Conservation (phyloP, 2,113 vertebrate genomes). For the Eclectus roratus region DNA sequence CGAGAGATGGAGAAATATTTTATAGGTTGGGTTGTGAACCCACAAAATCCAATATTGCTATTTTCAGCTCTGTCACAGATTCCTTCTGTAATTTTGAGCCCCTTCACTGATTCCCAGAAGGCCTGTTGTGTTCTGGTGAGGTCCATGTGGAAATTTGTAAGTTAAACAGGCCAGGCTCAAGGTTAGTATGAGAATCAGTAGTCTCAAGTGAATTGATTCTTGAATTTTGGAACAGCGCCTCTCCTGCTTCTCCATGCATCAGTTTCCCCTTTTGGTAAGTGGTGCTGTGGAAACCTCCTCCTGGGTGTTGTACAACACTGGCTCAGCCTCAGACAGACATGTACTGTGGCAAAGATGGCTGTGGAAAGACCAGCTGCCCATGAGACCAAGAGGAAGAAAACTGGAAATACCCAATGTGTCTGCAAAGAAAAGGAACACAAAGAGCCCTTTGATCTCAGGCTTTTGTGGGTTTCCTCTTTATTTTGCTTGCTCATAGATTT, state of each 20-base stretch:
- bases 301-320: neutral
- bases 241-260: neutral
- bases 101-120: neutral
- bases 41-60: neutral
- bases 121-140: neutral
- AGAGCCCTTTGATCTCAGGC: conserved; percentile 16
- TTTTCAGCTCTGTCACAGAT: neutral
- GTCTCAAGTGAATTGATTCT: neutral
- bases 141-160: neutral
- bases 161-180: neutral
- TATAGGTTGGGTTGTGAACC: neutral
- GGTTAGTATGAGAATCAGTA: neutral
- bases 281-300: neutral
- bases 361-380: neutral
- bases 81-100: neutral
- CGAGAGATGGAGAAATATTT: neutral
- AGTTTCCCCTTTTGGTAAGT: neutral
- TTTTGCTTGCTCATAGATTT: neutral
- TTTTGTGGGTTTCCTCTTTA: conserved; percentile 31
- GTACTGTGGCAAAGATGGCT: neutral
- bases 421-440: neutral
- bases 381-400: conserved; percentile 6
- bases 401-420: neutral
- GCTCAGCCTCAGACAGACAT: neutral
- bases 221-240: neutral